phyloP scores from a whole-genome alignment of 2,113 vertebrate species.

The Corydoras sp. region DNA sequence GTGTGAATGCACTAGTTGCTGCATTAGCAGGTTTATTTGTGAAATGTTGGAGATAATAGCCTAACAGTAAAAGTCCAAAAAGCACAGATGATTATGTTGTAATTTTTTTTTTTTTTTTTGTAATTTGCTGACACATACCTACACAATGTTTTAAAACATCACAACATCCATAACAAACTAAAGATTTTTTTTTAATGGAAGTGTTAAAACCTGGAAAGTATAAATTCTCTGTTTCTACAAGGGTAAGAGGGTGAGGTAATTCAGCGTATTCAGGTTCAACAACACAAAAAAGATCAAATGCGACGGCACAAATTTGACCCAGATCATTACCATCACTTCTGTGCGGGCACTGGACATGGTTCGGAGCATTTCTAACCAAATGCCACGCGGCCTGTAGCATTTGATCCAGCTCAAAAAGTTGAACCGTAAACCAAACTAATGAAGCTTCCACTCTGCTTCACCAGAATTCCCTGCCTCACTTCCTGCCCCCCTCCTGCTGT shows the following conservation, averaged over 20 bases:
- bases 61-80: not conserved
- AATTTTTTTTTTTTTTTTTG: too few relatives aligned
- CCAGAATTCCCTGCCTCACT: slow-evolving; percentile 5
- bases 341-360: slow-evolving; percentile 16
- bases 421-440: slow-evolving; percentile 28
- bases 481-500: slow-evolving; percentile 11
- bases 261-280: not conserved
- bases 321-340: slow-evolving; percentile 23
- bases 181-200: too few relatives aligned
- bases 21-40: not conserved
- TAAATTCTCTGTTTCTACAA: slow-evolving; percentile 1
- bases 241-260: not conserved
- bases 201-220: not conserved
- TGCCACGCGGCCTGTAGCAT: slow-evolving; percentile 10
- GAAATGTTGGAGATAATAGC: not conserved
- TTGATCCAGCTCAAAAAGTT: slow-evolving; percentile 18
- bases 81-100: not conserved
- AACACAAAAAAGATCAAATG: slow-evolving; percentile 17
- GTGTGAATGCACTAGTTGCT: not conserved
- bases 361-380: slow-evolving; percentile 27
- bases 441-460: slow-evolving; percentile 30
- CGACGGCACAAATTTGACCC: slow-evolving; percentile 14
- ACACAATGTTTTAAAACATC: too few relatives aligned
- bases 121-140: too few relatives aligned
- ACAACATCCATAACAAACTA: too few relatives aligned